These are phyloP conservation scores for Sylvilagus floridanus DNA, from an alignment of 2,797 vertebrate species.

Conservation along the genomic window DNA sequence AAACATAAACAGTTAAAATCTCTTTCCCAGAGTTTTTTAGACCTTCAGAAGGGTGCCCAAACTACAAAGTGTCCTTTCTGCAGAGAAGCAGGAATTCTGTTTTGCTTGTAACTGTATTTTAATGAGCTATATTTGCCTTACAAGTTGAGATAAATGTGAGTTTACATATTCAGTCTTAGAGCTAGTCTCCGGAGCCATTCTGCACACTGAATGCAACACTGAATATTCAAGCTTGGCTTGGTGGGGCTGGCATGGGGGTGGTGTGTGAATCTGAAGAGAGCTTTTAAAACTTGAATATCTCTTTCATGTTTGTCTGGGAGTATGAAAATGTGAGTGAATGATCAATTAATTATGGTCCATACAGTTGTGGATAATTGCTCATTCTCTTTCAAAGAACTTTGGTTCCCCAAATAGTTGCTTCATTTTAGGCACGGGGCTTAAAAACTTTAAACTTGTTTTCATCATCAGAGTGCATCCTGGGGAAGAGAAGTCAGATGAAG, in stretches of 20 bases:
- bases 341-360: conserved; percentile 55
- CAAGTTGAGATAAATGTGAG: conserved; percentile 65
- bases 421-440: not conserved
- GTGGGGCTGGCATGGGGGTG: not conserved
- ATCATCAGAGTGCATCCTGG: conserved; percentile 15
- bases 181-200: not conserved
- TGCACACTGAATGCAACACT: not conserved
- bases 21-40: conserved; percentile 39
- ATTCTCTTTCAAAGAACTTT: conserved; percentile 59
- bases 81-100: conserved; percentile 24
- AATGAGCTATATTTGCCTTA: conserved; percentile 48
- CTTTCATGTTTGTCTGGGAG: conserved; percentile 45
- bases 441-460: conserved; percentile 57
- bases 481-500: conserved; percentile 54
- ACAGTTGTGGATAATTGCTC: conserved; percentile 34
- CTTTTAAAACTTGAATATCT: conserved; percentile 56
- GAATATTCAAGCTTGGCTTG: not conserved
- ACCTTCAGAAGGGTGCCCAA: conserved; percentile 15
- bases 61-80: not conserved
- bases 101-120: conserved; percentile 53
- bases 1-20: not conserved
- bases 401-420: conserved; percentile 49
- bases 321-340: conserved; percentile 12
- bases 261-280: not conserved
- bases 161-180: conserved; percentile 1